These are phyloP conservation scores for Catostomus latipinnis DNA, from an alignment of 2,797 vertebrate species.

Conservation along the genomic window DNA sequence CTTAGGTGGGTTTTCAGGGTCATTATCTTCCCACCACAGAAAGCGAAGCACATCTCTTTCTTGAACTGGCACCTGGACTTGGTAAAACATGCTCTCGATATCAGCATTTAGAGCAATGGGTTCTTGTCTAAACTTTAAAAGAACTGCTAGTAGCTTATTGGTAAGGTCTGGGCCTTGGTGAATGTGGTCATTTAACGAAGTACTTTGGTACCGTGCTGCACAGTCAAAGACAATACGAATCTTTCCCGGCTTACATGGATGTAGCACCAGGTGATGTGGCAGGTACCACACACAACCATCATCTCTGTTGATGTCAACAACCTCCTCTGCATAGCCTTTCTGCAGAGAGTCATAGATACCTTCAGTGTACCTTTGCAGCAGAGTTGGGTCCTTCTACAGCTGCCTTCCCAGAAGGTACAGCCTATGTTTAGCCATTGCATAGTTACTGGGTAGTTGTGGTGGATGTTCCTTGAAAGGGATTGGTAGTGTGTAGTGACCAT, in stretches of 20 bases:
- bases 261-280: constrained; percentile 8
- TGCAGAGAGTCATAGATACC: not conserved
- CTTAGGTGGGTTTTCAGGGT: too few species aligned
- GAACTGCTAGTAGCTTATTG: not conserved
- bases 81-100: not conserved
- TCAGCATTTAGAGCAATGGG: constrained; percentile 11
- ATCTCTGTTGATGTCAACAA: not conserved
- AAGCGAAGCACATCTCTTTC: too few species aligned
- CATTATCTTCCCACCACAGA: too few species aligned
- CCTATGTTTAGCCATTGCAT: not conserved
- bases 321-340: constrained; percentile 10
- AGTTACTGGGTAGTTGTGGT: not conserved
- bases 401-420: not conserved
- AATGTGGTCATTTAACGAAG: not conserved
- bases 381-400: not conserved
- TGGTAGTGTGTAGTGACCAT: not conserved
- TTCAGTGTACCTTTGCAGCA: not conserved
- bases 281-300: not conserved
- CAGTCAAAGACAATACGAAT: not conserved
- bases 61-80: too few species aligned
- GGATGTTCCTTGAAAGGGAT: constrained; percentile 26
- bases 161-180: constrained; percentile 16
- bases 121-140: constrained; percentile 13
- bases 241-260: not conserved
- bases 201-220: not conserved